Base-by-base conservation (phyloP, 2,113 vertebrate genomes). In the Gavia stellata region DNA sequence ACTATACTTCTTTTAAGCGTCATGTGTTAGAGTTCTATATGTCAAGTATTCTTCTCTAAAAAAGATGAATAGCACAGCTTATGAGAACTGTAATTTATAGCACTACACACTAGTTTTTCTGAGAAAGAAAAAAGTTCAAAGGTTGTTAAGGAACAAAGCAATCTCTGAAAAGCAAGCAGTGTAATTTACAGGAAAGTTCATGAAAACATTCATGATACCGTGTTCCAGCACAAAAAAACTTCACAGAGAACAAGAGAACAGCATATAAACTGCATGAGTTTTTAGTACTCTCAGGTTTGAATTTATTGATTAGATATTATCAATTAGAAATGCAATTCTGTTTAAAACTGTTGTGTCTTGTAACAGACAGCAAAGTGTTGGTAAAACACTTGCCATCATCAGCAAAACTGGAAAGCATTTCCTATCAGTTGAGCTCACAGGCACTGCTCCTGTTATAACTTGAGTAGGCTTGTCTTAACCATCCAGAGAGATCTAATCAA, bases 401-500 rank as follows among this genome's bases (percentile, higher is more conserved):
- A 94, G 90, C 74, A 91, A 89, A 56, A 78, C 73, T 56, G 49
- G 31, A 86, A 40, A 87, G 23, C 61, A 4, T 31, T 91, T 93
- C 10, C 33, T 92, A 74, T 50, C 84, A 84, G 77, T 3, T 78
- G 45, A 79, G 65, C 70, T 86, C 73, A 34, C 5, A 55, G 55
- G 88, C 25, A 49, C 78, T 78, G 36, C 87, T 89, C 24, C 52
- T 93, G 40, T 84, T 74, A n/a, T 5, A 75, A 66, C 93, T 1
- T 80, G 92, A 92, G 73, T 18, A 81, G 84, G 62, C 95, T 67
- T 94, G 93, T 70, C 36, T 71, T 38, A 81, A 49, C 44, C 44
- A 61, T 36, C 92, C 80, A 77, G 71, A 90, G 62, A 96, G 95
- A 97, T 91, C 20, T 94, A 86, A 91, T 79, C 95, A 95, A 66